A percentile compares a stretch with the other conserved stretches of the same genome.
Conservation (phyloP, 2,888 invertebrate species). For the Drosophila nr. perissopoda region DNA sequence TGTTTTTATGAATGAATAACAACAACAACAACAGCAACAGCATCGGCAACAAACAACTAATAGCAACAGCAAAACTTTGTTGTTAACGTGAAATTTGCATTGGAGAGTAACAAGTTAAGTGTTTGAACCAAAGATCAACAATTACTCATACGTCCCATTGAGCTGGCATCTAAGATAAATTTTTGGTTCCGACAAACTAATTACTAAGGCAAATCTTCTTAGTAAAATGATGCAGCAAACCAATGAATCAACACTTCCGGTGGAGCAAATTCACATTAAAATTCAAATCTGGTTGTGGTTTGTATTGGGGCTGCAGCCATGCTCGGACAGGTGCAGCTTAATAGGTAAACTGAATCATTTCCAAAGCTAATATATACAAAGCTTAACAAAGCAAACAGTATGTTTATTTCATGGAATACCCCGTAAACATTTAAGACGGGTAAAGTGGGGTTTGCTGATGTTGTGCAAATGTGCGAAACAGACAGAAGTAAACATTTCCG, state of each 20-base stretch:
- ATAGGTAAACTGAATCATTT: constrained; percentile 49
- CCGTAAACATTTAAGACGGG: not conserved
- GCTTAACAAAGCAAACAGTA: constrained; percentile 34
- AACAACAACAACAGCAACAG: constrained; percentile 15
- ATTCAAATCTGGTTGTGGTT: constrained; percentile 29
- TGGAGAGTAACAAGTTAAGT: constrained; percentile 37
- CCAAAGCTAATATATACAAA: constrained; percentile 33
- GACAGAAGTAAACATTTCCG: not conserved
- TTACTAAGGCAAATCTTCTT: constrained; percentile 44
- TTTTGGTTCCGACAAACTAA: constrained; percentile 54
- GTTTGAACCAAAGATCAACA: constrained; percentile 28
- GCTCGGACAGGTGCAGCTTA: constrained; percentile 44
- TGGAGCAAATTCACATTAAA: constrained; percentile 12
- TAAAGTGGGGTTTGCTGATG: not conserved
- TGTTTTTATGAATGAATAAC: constrained; percentile 68
- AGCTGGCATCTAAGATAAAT: constrained; percentile 2
- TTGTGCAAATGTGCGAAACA: not conserved
- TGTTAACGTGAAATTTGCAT: constrained; percentile 54
- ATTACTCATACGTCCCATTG: constrained; percentile 67
- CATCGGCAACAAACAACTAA: not conserved
- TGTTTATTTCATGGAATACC: constrained; percentile 32
- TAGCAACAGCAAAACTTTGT: constrained; percentile 18
- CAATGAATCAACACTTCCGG: constrained; percentile 58
- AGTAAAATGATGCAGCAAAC: constrained; percentile 10
- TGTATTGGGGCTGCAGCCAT: constrained; percentile 9